Conservation (phyloP, 1,140 invertebrate species). For the Diploscapter pachys region DNA sequence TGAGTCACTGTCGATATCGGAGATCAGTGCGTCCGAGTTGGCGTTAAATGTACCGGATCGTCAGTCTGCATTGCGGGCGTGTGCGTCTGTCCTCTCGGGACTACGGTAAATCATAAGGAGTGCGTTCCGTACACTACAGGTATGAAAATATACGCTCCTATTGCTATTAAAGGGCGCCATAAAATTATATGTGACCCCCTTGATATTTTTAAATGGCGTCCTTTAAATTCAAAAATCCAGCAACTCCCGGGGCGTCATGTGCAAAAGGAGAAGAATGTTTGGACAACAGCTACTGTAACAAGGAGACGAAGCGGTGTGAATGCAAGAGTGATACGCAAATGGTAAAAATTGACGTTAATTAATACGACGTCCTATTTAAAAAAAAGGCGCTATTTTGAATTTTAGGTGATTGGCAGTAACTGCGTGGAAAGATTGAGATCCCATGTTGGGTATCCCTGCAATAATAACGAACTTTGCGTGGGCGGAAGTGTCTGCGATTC, state of each 20-base stretch:
- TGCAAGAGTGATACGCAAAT: constrained; percentile 23
- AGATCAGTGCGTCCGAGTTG: constrained; percentile 26
- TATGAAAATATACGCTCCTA: background rate
- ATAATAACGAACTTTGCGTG: constrained; percentile 39
- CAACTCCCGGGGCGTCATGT: constrained; percentile 22
- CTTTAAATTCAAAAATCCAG: constrained; percentile 9
- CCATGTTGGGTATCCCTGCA: constrained; percentile 39
- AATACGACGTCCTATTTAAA: too few relatives aligned
- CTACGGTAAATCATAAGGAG: constrained; percentile 10
- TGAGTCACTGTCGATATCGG: constrained; percentile 25
- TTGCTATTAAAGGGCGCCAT: background rate
- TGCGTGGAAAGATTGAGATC: constrained; percentile 32
- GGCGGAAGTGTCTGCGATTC: constrained; percentile 31
- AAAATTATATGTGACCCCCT: background rate
- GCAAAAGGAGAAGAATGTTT: constrained; percentile 24
- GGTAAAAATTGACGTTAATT: background rate
- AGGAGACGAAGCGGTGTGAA: constrained; percentile 17
- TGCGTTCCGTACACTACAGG: constrained; percentile 23
- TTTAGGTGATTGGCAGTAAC: constrained; percentile 26
- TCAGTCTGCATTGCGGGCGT: constrained; percentile 33
- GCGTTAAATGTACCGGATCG: constrained; percentile 28
- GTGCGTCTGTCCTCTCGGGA: constrained; percentile 35
- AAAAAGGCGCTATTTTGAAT: background rate
- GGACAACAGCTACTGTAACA: constrained; percentile 15
- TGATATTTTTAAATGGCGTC: too few relatives aligned